These are phyloP conservation scores for Sisyra terminalis DNA, from an alignment of 2,888 invertebrate genomes.

Conservation along the genomic window DNA sequence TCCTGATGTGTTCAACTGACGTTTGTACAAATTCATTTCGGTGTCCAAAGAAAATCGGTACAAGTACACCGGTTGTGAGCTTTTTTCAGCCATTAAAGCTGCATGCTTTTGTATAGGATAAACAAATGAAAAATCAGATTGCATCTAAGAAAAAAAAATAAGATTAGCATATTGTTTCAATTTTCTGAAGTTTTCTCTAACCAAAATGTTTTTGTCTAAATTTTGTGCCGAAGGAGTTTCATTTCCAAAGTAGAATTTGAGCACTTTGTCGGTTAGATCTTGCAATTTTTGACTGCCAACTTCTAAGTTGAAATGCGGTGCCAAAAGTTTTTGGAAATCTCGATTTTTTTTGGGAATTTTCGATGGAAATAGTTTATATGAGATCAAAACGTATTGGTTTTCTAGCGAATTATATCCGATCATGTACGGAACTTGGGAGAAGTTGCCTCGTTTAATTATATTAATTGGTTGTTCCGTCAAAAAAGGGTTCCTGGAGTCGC, in stretches of 20 bases:
- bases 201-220: not conserved
- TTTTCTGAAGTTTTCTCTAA: no score
- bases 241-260: slow-evolving; percentile 6
- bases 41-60: slow-evolving; percentile 2
- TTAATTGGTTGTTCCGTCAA: not conserved
- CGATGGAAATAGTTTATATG: not conserved
- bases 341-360: not conserved
- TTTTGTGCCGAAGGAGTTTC: not conserved
- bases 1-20: not conserved
- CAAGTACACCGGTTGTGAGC: slow-evolving; percentile 2
- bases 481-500: not conserved
- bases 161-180: not conserved
- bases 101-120: not conserved
- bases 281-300: not conserved
- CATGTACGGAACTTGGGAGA: not conserved
- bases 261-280: not conserved
- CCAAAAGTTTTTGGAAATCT: slow-evolving; percentile 1
- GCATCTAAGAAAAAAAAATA: not conserved
- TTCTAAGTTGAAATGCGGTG: slow-evolving; percentile 1
- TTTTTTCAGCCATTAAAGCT: not conserved
- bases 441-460: not conserved
- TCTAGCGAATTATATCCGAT: slow-evolving; percentile 3
- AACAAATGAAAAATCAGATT: not conserved
- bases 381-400: not conserved
- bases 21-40: slow-evolving; percentile 1